These are phyloP conservation scores for Strix uralensis DNA, from an alignment of 2,113 vertebrate species.

Conservation along the genomic window DNA sequence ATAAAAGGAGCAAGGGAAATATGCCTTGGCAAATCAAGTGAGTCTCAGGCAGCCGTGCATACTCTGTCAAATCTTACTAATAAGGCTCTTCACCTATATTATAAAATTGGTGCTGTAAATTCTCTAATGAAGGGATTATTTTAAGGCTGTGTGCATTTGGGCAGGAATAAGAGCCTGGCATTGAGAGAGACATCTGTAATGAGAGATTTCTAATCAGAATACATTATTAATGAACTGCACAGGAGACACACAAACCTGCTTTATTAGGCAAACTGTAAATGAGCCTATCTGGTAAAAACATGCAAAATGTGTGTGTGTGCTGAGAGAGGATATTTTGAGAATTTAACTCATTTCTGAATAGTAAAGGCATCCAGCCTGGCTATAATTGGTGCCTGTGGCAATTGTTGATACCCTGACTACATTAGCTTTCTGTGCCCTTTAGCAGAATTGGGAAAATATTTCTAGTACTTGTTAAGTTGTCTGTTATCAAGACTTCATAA, in stretches of 20 bases:
- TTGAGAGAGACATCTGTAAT: slow-evolving; percentile 2
- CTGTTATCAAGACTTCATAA: slow-evolving; percentile 67
- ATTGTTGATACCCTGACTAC: slow-evolving; percentile 40
- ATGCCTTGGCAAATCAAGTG: not conserved
- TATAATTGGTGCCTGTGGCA: slow-evolving; percentile 63
- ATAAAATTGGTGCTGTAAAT: not conserved
- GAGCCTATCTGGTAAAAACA: slow-evolving; percentile 10
- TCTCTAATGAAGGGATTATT: slow-evolving; percentile 42
- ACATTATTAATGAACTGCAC: slow-evolving; percentile 45
- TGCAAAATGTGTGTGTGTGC: not conserved
- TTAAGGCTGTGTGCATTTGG: not conserved
- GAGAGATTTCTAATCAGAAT: slow-evolving; percentile 40
- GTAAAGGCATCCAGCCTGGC: slow-evolving; percentile 23
- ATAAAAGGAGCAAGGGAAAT: not conserved
- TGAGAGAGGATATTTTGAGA: slow-evolving; percentile 53
- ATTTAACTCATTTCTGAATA: slow-evolving; percentile 44
- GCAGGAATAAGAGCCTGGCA: not conserved
- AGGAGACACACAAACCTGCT: slow-evolving; percentile 1
- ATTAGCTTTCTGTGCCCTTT: slow-evolving; percentile 55
- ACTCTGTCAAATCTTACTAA: not conserved
- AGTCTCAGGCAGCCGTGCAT: not conserved
- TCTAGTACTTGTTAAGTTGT: slow-evolving; percentile 57
- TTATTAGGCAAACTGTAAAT: slow-evolving; percentile 41
- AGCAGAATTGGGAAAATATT: slow-evolving; percentile 44
- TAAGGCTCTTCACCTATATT: not conserved